Evolutionary conservation across 1,140 invertebrate genomes (phyloP).

Genomic region (Acyrthosiphon pisum): DNA sequence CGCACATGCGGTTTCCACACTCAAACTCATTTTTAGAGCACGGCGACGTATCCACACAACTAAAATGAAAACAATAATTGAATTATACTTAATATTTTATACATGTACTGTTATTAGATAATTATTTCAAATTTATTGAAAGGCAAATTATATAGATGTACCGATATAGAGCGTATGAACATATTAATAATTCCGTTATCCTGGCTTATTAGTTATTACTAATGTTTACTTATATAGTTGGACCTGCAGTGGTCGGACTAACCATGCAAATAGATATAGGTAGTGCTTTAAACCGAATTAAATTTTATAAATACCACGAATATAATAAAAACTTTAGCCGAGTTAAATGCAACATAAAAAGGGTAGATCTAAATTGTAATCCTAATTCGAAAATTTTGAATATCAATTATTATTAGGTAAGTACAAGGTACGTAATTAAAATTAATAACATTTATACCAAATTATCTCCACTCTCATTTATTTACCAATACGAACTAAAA

Average conservation of each 20-base stretch:
- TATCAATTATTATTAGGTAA: no score
- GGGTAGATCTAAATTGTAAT: neutral
- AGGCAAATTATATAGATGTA: neutral
- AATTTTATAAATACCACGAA: no score
- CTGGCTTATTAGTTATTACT: no score
- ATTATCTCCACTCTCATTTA: neutral
- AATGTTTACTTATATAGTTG: no score
- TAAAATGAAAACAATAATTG: constrained; percentile 58
- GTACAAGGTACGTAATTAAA: no score
- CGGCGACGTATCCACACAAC: constrained; percentile 64
- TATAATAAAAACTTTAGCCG: no score
- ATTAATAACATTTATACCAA: neutral
- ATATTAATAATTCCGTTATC: no score
- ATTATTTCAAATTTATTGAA: neutral
- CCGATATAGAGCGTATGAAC: no score
- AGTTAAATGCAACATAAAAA: no score
- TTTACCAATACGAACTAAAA: neutral
- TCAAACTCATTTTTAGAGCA: constrained; percentile 72
- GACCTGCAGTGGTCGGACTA: no score
- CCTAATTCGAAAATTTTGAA: neutral
- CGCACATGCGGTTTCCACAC: constrained; percentile 76
- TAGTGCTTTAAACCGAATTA: no score
- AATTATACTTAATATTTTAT: neutral
- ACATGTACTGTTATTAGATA: neutral
- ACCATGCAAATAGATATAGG: no score